phyloP scores from a whole-genome alignment of 2,888 invertebrate species.

The Lepidocyrtoides sp. region DNA sequence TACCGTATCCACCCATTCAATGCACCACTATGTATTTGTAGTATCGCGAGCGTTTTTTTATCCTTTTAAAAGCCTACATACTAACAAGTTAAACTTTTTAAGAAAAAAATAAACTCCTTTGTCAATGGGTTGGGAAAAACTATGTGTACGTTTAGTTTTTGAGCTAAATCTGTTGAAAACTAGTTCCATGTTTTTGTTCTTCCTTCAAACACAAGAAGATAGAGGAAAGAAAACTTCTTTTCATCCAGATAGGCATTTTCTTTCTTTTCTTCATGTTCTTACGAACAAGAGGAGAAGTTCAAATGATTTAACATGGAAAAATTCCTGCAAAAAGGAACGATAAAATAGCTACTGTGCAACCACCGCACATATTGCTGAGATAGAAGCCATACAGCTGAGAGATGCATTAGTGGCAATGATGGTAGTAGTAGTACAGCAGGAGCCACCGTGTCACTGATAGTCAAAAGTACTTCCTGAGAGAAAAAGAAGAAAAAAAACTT shows the following conservation, averaged over 20 bases:
- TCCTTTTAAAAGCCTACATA: neutral
- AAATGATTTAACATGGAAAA: constrained; percentile 13
- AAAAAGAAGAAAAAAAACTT: neutral
- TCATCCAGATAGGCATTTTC: neutral
- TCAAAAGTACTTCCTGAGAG: neutral
- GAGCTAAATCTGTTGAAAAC: constrained; percentile 11
- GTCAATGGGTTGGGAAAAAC: neutral
- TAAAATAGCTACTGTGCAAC: neutral
- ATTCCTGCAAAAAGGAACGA: constrained; percentile 23
- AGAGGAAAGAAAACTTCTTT: neutral
- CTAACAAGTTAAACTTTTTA: neutral
- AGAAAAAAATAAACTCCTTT: no score
- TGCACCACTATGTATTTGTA: no score
- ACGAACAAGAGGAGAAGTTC: neutral
- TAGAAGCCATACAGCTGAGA: neutral
- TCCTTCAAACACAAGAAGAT: neutral
- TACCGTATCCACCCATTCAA: no score
- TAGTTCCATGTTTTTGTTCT: neutral
- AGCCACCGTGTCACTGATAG: constrained; percentile 30
- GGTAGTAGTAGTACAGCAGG: neutral
- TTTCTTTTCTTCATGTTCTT: neutral
- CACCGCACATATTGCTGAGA: neutral
- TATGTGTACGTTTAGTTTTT: neutral
- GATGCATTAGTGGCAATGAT: neutral
- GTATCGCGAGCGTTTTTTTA: no score